Evolutionary conservation across 2,888 invertebrate species (phyloP).

Genomic region (Melanostoma mellinum): DNA sequence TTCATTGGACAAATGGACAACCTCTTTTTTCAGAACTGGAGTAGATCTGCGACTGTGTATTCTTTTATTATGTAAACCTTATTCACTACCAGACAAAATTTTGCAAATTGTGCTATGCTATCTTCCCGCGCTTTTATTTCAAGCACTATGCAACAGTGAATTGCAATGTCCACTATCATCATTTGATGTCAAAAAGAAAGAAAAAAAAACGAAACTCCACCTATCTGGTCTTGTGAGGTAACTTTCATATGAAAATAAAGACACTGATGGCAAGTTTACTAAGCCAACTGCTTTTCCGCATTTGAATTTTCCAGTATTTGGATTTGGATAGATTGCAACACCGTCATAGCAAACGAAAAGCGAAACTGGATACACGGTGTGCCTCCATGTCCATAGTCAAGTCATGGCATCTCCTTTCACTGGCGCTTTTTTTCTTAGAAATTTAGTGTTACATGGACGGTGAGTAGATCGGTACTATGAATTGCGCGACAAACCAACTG

Average conservation of each 20-base stretch:
- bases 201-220: slow-evolving; percentile 11
- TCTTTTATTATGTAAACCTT: slow-evolving; percentile 2
- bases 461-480: neutral
- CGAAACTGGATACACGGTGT: neutral
- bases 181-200: neutral
- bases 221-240: slow-evolving; percentile 46
- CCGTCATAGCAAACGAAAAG: slow-evolving; percentile 31
- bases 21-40: too few species aligned
- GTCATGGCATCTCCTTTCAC: neutral
- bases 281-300: slow-evolving; percentile 54
- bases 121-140: slow-evolving; percentile 13
- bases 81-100: slow-evolving; percentile 2
- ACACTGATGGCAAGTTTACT: slow-evolving; percentile 67
- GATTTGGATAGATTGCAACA: slow-evolving; percentile 31
- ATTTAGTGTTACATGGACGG: neutral
- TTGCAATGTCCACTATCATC: slow-evolving; percentile 38
- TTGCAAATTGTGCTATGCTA: slow-evolving; percentile 28
- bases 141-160: slow-evolving; percentile 16
- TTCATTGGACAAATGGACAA: too few species aligned
- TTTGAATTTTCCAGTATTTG: slow-evolving; percentile 10
- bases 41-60: too few species aligned
- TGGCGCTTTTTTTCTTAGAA: neutral
- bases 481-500: neutral
- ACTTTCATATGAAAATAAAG: slow-evolving; percentile 50
- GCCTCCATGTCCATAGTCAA: neutral